Evolutionary conservation across 2,888 invertebrate species (phyloP).

Genomic region (Drosophila pseudotalamancana): DNA sequence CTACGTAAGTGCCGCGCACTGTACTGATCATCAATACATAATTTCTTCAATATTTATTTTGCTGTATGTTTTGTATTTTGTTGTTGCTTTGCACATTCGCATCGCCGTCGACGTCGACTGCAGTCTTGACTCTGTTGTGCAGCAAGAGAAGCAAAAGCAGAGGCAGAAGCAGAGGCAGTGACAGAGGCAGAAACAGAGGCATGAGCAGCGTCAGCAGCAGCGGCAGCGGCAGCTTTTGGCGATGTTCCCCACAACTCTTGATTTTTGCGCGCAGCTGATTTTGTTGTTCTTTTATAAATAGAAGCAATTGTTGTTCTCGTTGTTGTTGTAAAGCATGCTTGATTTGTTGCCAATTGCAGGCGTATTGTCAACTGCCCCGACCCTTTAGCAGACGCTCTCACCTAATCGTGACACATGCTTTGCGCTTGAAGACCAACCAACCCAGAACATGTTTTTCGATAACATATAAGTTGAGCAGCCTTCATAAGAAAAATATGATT

Average conservation of each 20-base stretch:
- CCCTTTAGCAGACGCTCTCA: conserved; percentile 9
- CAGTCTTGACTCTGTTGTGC: conserved; percentile 64
- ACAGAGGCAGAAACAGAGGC: not conserved
- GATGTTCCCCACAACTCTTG: conserved; percentile 38
- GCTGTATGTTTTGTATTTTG: conserved; percentile 58
- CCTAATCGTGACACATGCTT: conserved; percentile 41
- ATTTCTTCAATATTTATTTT: conserved; percentile 68
- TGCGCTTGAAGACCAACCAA: conserved; percentile 5
- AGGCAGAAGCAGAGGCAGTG: conserved; percentile 26
- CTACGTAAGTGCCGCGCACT: conserved; percentile 23
- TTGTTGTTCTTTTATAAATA: conserved; percentile 72
- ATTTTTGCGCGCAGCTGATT: conserved; percentile 76
- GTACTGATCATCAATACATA: conserved; percentile 69
- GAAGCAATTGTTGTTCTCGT: conserved; percentile 21
- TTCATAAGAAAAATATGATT: conserved; percentile 43
- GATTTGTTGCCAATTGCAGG: conserved; percentile 55
- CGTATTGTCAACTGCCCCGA: conserved; percentile 13
- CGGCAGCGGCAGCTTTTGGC: conserved; percentile 45
- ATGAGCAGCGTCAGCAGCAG: not conserved
- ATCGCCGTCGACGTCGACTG: conserved; percentile 39
- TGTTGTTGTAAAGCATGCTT: conserved; percentile 41
- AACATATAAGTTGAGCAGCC: conserved; percentile 12
- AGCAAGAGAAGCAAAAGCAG: not conserved
- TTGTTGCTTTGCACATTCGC: conserved; percentile 16
- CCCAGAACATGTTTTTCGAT: not conserved